Conservation (phyloP, 2,797 vertebrate genomes). For the Oophaga sylvatica region DNA sequence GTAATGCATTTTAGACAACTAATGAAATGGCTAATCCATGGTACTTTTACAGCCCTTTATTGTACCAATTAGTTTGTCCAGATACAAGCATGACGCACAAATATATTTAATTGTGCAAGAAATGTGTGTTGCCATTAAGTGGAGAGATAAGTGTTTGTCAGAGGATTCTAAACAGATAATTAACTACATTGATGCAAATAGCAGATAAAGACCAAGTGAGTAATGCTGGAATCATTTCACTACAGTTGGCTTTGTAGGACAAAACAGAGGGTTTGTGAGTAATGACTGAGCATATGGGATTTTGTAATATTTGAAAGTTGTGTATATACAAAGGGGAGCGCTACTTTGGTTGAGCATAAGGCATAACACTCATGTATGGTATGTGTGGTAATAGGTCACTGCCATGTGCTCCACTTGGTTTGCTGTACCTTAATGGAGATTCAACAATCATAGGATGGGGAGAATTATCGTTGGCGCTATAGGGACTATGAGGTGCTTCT, state of each 20-base stretch:
- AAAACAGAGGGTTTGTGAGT: background rate
- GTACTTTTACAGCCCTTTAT: background rate
- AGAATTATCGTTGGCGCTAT: too few species aligned
- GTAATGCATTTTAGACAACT: too few species aligned
- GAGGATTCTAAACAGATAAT: background rate
- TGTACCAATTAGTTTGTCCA: background rate
- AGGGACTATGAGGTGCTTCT: too few species aligned
- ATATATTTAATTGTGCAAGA: background rate
- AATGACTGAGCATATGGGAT: background rate
- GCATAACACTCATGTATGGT: too few species aligned
- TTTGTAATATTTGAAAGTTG: background rate
- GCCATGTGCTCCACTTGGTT: too few species aligned
- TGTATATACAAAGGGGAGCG: too few species aligned
- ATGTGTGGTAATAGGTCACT: too few species aligned
- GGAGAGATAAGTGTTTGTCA: background rate
- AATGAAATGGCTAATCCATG: too few species aligned
- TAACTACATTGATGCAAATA: background rate
- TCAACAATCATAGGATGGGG: too few species aligned
- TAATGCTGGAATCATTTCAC: background rate
- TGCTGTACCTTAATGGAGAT: too few species aligned
- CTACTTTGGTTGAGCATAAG: too few species aligned
- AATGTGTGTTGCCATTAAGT: background rate
- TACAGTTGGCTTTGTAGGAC: background rate
- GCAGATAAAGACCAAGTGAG: background rate
- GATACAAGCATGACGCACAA: background rate